phyloP scores from a whole-genome alignment of 35 echinoderm and acorn worm genomes.

The Nesometra sesokonis region DNA sequence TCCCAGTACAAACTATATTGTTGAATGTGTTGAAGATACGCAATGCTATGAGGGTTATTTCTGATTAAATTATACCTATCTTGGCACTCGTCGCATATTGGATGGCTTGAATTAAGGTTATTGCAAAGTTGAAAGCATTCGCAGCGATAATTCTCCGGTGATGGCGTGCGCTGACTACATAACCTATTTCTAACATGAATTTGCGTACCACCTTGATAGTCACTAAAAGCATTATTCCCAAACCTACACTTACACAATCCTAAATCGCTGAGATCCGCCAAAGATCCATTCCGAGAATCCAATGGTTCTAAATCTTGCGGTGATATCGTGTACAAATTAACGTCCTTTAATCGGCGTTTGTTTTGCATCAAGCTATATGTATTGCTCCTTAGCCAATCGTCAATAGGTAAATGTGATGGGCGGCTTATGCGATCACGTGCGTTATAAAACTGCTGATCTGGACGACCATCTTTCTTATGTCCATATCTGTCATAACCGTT shows the following conservation, averaged over 20 bases:
- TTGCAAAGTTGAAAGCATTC: neutral
- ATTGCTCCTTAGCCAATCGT: neutral
- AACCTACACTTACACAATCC: conserved; percentile 65
- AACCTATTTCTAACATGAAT: neutral
- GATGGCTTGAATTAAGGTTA: neutral
- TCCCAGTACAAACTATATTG: neutral
- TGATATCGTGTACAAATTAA: conserved; percentile 68
- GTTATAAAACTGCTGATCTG: neutral
- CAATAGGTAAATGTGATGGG: neutral
- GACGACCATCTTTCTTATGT: neutral
- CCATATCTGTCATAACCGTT: neutral
- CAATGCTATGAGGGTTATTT: neutral
- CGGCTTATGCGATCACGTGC: neutral
- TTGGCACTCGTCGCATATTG: neutral
- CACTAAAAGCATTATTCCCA: neutral
- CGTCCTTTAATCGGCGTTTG: conserved; percentile 29
- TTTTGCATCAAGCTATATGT: neutral
- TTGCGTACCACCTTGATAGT: neutral
- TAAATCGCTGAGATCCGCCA: conserved; percentile 85
- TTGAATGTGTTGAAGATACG: neutral
- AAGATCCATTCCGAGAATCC: conserved; percentile 71
- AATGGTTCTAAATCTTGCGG: conserved; percentile 85
- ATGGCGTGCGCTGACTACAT: neutral
- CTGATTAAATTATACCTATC: neutral
- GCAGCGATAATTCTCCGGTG: neutral